Conservation (phyloP, 2,113 vertebrate genomes). For the Mastomys coucha region DNA sequence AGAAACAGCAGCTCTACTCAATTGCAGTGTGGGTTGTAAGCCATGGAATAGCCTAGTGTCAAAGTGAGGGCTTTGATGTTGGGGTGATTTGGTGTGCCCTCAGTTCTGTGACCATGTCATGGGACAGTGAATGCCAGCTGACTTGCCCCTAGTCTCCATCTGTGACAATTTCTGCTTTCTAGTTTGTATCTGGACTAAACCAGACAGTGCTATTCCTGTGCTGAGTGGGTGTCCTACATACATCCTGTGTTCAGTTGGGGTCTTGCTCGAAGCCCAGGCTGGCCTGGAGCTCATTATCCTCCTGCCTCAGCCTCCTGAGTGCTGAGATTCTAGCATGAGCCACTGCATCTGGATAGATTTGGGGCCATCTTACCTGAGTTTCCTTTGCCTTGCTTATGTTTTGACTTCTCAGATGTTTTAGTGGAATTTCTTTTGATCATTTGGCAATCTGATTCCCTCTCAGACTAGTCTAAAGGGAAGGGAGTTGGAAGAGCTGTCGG, state of each 20-base stretch:
- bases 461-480: not conserved
- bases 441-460: constrained; percentile 24
- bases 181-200: rapidly evolving
- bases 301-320: not conserved
- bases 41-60: not conserved
- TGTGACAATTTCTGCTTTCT: not conserved
- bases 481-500: not conserved
- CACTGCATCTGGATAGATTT: not conserved
- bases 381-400: not conserved
- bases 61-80: not conserved
- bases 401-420: not conserved
- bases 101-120: not conserved
- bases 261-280: not conserved
- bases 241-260: not conserved
- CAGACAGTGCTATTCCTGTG: rapidly evolving
- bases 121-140: not conserved
- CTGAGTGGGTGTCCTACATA: not conserved
- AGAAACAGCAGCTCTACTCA: not conserved
- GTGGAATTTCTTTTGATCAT: not conserved
- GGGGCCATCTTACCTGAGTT: not conserved
- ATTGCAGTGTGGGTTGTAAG: not conserved
- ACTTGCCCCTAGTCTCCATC: not conserved
- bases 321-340: not conserved
- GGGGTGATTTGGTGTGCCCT: not conserved
- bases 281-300: not conserved